Percentiles rank a stretch among this genome's conserved stretches.
These are phyloP conservation scores for Pagrus major DNA, from an alignment of 2,113 vertebrate species.

Conservation along the genomic window DNA sequence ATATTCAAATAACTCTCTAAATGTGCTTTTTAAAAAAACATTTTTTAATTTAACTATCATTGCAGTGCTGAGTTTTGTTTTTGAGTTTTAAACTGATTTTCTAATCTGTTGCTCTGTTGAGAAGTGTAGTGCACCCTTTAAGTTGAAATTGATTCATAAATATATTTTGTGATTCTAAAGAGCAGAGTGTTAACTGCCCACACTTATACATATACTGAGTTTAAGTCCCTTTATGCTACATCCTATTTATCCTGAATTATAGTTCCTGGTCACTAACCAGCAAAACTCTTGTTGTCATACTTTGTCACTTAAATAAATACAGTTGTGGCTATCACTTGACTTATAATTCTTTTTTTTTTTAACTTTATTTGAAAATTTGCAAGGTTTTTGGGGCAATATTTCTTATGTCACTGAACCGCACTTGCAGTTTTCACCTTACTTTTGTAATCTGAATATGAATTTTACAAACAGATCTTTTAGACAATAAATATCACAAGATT, in stretches of 20 bases:
- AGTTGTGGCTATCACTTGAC: background rate
- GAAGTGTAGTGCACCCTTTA: background rate
- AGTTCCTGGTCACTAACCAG: background rate
- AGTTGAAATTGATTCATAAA: conserved; percentile 1
- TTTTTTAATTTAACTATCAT: background rate
- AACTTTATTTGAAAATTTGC: background rate
- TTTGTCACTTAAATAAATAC: background rate
- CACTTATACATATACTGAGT: too few species aligned
- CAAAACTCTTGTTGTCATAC: background rate
- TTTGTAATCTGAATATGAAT: background rate
- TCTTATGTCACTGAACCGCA: background rate
- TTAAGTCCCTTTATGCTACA: too few species aligned
- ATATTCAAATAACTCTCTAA: background rate
- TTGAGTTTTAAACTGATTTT: background rate
- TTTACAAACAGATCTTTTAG: background rate
- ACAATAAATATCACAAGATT: background rate
- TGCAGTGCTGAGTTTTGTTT: background rate
- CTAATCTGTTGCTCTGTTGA: background rate
- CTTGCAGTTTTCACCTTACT: background rate
- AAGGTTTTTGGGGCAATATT: background rate
- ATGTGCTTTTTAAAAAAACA: background rate
- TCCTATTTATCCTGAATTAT: too few species aligned
- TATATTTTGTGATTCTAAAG: background rate
- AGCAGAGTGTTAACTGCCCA: background rate
- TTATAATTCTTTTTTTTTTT: too few species aligned